Evolutionary conservation across 37 sponge, comb jelly and placozoan genomes (phyloP), one percentile per base, ranked within the genome.

Genomic region (Dysidea cf. avara): DNA sequence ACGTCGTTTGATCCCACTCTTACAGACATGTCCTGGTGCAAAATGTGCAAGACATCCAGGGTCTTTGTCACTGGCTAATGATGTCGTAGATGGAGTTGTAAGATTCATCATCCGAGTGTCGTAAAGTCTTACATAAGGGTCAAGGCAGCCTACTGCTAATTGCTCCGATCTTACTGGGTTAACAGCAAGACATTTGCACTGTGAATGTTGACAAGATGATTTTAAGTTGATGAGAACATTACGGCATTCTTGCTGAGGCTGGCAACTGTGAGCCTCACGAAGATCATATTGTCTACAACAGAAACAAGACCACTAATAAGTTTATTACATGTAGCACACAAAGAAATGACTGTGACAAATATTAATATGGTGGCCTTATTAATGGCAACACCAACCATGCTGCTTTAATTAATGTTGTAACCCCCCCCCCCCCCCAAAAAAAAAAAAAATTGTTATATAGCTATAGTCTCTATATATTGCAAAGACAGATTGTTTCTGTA

Each of bases 161-260:
- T 92, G 80, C 40, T 93, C 83, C 24, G 88, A 33, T 12, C 83
- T 84, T 0, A 81, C 83, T 2, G 90, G 91, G 72, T 90, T 93
- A 34, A 90, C 74, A 51, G 71, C 83, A 14, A 97, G 54, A 69
- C 98, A 93, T 48, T 97, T 97, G 32, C 85, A 81, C 81, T 94
- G 84, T 18, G 80, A 40, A 11, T 65, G 55, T 35, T 54, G 38
- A 64, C 71, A 70, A 16, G 79, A 29, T 5, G 62, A 14, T 22
- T 72, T 72, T 7, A 87, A 51, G 55, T 92, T 84, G 17, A 92
- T 74, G 11, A 92, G 36, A 33, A 87, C 87, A 37, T 92, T 92
- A 7, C 83, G 65, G 39, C 92, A 92, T 14, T 65, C 36, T 0
- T 64, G 54, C 24, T 69, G 68, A 17, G 67, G 64, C 13, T 39